Conservation (phyloP, 2,797 vertebrate species). For the Parauchenoglanis ngamensis region DNA sequence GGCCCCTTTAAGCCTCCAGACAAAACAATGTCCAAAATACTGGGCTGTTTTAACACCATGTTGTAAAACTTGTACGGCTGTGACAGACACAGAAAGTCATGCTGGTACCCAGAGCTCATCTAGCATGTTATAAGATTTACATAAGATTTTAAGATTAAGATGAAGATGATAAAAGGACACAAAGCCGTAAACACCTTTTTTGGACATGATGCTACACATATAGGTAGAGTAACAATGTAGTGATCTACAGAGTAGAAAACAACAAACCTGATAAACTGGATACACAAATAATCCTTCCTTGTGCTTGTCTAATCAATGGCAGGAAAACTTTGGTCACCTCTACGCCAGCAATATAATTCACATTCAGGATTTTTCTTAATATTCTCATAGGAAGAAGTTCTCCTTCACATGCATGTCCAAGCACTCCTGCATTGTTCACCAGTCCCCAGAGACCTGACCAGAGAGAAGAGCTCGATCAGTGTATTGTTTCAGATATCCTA, state of each 20-base stretch:
- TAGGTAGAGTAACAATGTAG: no score
- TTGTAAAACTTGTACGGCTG: background rate
- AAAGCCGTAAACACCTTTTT: background rate
- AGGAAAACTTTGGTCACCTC: constrained; percentile 81
- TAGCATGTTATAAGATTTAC: background rate
- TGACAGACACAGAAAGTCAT: background rate
- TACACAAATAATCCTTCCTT: constrained; percentile 81
- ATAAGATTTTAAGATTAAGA: background rate
- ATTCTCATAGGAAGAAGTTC: constrained; percentile 78
- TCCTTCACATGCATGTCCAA: constrained; percentile 69
- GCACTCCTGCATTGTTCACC: constrained; percentile 84
- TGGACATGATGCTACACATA: background rate
- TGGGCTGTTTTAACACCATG: background rate
- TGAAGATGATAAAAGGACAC: background rate
- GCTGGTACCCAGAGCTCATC: background rate
- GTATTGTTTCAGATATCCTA: background rate
- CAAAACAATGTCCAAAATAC: background rate
- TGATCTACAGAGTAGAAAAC: background rate
- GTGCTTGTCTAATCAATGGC: constrained; percentile 79
- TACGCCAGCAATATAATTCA: constrained; percentile 85
- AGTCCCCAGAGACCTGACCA: constrained; percentile 85
- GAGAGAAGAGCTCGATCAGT: background rate
- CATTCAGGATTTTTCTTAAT: constrained; percentile 77
- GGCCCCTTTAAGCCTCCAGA: background rate
- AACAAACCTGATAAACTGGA: constrained; percentile 83